Percentiles rank a stretch among this genome's conserved stretches.
phyloP scores from a whole-genome alignment of 2,797 vertebrate genomes.

The Coregonus ussuriensis region DNA sequence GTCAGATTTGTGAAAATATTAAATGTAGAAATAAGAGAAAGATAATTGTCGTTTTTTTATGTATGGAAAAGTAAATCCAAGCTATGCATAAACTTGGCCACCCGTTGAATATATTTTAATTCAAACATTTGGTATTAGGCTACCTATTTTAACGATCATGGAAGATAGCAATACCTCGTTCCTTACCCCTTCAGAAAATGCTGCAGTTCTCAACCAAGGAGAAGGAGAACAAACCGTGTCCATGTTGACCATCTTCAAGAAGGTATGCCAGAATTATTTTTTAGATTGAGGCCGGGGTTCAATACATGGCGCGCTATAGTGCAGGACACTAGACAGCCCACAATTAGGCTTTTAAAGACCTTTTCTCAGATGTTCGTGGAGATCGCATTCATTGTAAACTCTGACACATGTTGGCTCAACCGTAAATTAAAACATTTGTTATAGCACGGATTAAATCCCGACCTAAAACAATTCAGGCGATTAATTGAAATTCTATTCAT shows the following conservation, averaged over 20 bases:
- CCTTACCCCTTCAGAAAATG: neutral
- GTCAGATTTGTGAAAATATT: neutral
- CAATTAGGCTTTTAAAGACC: too few relatives aligned
- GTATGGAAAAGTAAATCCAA: neutral
- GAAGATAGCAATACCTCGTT: neutral
- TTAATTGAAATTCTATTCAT: too few relatives aligned
- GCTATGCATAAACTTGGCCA: neutral
- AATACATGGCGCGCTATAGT: neutral
- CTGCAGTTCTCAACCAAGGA: neutral
- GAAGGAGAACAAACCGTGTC: neutral
- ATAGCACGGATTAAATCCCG: too few relatives aligned
- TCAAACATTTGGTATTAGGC: neutral
- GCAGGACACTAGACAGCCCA: too few relatives aligned
- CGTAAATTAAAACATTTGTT: too few relatives aligned
- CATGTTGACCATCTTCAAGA: constrained; percentile 4
- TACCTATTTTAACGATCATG: neutral
- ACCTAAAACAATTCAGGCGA: too few relatives aligned
- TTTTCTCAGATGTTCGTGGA: too few relatives aligned
- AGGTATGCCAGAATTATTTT: neutral
- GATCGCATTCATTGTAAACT: too few relatives aligned
- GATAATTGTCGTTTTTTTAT: too few relatives aligned
- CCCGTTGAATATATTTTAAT: neutral
- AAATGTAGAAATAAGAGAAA: neutral
- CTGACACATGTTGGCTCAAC: too few relatives aligned
- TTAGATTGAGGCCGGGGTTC: neutral